Base-by-base conservation (phyloP, 2,888 invertebrate genomes). In the Temnothorax unifasciatus region DNA sequence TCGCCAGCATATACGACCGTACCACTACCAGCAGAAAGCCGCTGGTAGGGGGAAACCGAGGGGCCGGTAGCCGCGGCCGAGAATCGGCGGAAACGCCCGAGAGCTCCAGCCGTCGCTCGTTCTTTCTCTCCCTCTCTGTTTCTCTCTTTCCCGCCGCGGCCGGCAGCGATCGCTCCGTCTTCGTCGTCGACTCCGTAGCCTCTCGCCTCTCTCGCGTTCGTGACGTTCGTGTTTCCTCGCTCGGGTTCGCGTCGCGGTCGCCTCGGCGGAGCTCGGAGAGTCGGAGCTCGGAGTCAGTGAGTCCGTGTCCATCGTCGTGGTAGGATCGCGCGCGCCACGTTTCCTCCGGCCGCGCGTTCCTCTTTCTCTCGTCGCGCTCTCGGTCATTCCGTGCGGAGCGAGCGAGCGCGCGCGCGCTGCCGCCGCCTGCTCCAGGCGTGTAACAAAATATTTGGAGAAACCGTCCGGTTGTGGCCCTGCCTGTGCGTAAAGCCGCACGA, bases 231-330 rank as follows among this genome's bases (percentile, higher is more conserved):
- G 84, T 82, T 76, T 75, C 68, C 82, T 64, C 77, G 54, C 44
- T 84, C 89, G 84, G 50, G 76, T 71, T 84, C 85, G 47, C 84
- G 69, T 88, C 88, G 52, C 52, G 44, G 11, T 5, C 50, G 77
- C 88, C 11, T 15, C 77, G 54, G 57, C 77, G 54, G 68, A 68
- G 85, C 87, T 34, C 34, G 34, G 34, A 0, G 6, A 2, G 2
- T 25, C 25, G 34, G 34, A 5, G 6, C 0, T 34, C 77, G 66
- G 77, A 79, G 86, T 89, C 92, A 90, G 92, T 92, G 88, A 88
- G 90, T 87, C 84, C 83, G 84, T 86, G 85, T 79, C 84, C 84
- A 85, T 52, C 71, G 83, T 82, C 34, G 76, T 85, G 88, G 84
- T 83, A 75, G 82, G 85, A 63, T 88, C 77, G 85, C 83, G 59